A percentile compares a stretch with the other conserved stretches of the same genome.
phyloP scores from a whole-genome alignment of 2,888 invertebrate genomes.

The Belgica antarctica region DNA sequence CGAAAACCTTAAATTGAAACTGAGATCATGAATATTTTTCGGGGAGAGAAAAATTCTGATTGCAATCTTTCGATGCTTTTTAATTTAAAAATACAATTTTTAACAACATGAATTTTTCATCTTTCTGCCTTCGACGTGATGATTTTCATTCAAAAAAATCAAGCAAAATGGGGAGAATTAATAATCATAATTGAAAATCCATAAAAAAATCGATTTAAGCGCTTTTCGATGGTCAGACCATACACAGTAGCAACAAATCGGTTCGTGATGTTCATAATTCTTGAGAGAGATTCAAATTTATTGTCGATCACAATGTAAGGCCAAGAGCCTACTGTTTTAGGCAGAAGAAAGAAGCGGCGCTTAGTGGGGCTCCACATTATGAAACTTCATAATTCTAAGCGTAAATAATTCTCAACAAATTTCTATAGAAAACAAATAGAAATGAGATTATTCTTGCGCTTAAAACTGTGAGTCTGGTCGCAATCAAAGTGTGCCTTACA shows the following conservation, averaged over 20 bases:
- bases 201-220: slow-evolving; percentile 18
- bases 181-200: slow-evolving; percentile 38
- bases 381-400: no score
- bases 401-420: slow-evolving; percentile 3
- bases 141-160: slow-evolving; percentile 5
- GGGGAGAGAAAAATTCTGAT: slow-evolving; percentile 14
- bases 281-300: not conserved
- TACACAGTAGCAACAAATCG: slow-evolving; percentile 9
- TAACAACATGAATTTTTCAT: slow-evolving; percentile 41
- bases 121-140: slow-evolving; percentile 1
- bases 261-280: no score
- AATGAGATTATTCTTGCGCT: slow-evolving; percentile 37
- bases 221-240: not conserved
- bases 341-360: not conserved
- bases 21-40: slow-evolving; percentile 37
- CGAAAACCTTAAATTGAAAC: slow-evolving; percentile 19
- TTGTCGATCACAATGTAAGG: not conserved
- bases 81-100: slow-evolving; percentile 41
- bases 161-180: slow-evolving; percentile 27
- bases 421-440: slow-evolving; percentile 35
- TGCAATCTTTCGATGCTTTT: slow-evolving; percentile 39
- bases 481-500: slow-evolving; percentile 39
- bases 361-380: no score
- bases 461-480: slow-evolving; percentile 25
- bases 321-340: no score